A percentile compares a stretch with the other conserved stretches of the same genome.
These are phyloP conservation scores for Rhinoderma darwinii DNA, from an alignment of 2,113 vertebrate genomes.

Conservation along the genomic window DNA sequence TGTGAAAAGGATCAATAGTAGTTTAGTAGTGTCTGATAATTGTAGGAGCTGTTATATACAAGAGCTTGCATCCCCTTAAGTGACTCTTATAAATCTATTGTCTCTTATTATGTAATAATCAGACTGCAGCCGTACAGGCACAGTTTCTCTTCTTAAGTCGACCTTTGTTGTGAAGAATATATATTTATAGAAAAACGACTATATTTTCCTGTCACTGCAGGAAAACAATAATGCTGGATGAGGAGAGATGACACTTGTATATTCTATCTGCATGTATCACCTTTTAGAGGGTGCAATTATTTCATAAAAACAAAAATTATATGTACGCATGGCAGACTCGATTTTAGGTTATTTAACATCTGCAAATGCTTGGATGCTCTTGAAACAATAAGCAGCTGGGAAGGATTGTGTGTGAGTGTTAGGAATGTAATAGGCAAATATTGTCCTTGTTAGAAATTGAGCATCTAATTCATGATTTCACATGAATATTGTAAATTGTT, in stretches of 20 bases:
- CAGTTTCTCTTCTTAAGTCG: slow-evolving; percentile 76
- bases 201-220: slow-evolving; percentile 69
- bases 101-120: slow-evolving; percentile 85
- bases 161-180: slow-evolving; percentile 66
- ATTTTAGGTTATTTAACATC: slow-evolving; percentile 12
- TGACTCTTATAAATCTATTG: slow-evolving; percentile 89
- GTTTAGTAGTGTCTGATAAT: slow-evolving; percentile 91
- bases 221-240: slow-evolving; percentile 64
- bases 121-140: slow-evolving; percentile 74
- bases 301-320: slow-evolving; percentile 13
- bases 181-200: slow-evolving; percentile 64
- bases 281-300: slow-evolving; percentile 20
- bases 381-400: not conserved
- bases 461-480: not conserved
- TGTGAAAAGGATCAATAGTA: slow-evolving; percentile 84
- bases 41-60: slow-evolving; percentile 85
- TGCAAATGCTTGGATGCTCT: slow-evolving; percentile 19
- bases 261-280: slow-evolving; percentile 21
- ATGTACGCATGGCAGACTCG: not conserved
- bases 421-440: not conserved
- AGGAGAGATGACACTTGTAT: slow-evolving; percentile 23
- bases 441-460: not conserved
- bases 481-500: not conserved
- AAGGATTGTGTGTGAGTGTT: not conserved
- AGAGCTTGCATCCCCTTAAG: slow-evolving; percentile 86